phyloP scores from a whole-genome alignment of 1,140 invertebrate species.

The Aphelenchoides avenae region DNA sequence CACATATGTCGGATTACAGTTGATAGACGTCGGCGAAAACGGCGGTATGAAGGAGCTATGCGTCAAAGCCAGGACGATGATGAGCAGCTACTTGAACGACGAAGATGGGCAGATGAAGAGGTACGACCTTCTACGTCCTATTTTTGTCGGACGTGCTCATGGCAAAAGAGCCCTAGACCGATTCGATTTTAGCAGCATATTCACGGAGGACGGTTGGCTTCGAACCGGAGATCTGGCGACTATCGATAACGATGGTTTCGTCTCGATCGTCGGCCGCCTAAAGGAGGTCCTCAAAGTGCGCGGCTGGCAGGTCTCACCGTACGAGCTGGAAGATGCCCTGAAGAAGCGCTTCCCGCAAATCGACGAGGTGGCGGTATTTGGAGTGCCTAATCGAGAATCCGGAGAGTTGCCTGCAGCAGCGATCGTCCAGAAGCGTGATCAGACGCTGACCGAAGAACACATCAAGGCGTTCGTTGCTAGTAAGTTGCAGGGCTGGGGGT shows the following conservation, averaged over 20 bases:
- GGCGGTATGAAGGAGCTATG: conserved; percentile 9
- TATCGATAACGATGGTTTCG: conserved; percentile 12
- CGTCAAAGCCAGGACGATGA: conserved; percentile 15
- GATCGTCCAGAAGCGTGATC: too few relatives aligned
- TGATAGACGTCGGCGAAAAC: too few relatives aligned
- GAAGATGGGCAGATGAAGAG: too few relatives aligned
- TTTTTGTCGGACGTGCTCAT: too few relatives aligned
- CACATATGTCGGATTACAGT: too few relatives aligned
- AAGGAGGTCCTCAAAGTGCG: conserved; percentile 23
- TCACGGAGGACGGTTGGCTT: conserved; percentile 18
- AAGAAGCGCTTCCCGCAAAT: conserved; percentile 8
- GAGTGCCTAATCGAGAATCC: neutral
- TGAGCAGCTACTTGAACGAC: conserved; percentile 13
- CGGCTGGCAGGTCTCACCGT: conserved; percentile 22
- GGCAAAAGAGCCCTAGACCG: neutral
- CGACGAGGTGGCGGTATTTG: neutral
- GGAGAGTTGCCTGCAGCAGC: conserved; percentile 6
- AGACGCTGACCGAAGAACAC: too few relatives aligned
- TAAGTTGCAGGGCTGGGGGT: neutral
- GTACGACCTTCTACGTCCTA: too few relatives aligned
- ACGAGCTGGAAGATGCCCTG: conserved; percentile 21
- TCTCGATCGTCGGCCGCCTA: conserved; percentile 13
- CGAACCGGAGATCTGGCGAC: conserved; percentile 14
- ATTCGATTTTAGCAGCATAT: conserved; percentile 2
- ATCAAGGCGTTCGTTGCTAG: too few relatives aligned